A percentile compares a stretch with the other conserved stretches of the same genome.
phyloP scores from a whole-genome alignment of 30 jellyfish, hydroid and myxozoan species.

The Calvadosia cruxmelitensis region DNA sequence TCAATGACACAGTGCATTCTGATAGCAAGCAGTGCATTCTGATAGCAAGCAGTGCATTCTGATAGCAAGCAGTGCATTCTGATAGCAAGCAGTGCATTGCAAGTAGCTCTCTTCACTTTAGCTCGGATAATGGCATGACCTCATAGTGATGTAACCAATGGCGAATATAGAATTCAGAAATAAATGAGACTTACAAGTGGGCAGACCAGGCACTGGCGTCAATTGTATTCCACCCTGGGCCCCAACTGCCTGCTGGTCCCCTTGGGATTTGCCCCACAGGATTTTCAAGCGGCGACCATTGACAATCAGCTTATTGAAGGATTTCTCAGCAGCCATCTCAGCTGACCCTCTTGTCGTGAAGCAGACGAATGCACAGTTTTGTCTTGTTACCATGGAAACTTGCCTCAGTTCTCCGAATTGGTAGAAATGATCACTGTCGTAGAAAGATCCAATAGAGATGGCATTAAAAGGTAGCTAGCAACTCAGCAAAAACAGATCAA shows the following conservation, averaged over 20 bases:
- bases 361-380: slow-evolving; percentile 83
- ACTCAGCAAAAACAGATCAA: neutral
- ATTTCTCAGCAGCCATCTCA: slow-evolving; percentile 86
- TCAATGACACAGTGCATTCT: too few species aligned
- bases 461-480: neutral
- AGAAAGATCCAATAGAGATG: neutral
- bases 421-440: slow-evolving; percentile 59
- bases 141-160: neutral
- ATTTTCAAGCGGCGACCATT: slow-evolving; percentile 69
- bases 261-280: slow-evolving; percentile 90
- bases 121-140: neutral
- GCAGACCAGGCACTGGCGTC: slow-evolving; percentile 94
- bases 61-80: too few species aligned
- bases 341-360: slow-evolving; percentile 85
- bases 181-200: slow-evolving; percentile 46
- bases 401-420: slow-evolving; percentile 87
- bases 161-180: too few species aligned
- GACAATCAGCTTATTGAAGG: slow-evolving; percentile 67
- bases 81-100: too few species aligned
- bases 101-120: too few species aligned
- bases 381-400: slow-evolving; percentile 62
- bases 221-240: slow-evolving; percentile 35
- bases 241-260: slow-evolving; percentile 57
- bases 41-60: too few species aligned
- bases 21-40: too few species aligned